Evolutionary conservation across 2,797 vertebrate species (phyloP), one percentile per base, ranked within the genome.

Genomic region (Macroramphosus scolopax): DNA sequence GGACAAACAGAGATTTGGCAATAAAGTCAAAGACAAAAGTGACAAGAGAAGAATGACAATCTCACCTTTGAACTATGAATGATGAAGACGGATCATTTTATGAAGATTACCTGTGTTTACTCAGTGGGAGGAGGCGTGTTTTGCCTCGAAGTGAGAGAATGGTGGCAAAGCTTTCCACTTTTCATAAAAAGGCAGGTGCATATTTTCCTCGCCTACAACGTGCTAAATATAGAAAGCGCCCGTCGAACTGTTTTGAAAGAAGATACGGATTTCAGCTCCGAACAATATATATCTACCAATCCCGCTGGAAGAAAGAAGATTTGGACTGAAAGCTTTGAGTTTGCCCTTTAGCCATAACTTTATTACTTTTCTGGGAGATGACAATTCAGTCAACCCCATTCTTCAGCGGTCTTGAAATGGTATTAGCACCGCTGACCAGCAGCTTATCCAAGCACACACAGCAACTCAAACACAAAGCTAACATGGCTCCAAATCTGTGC

Each of bases 1-100:
- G n/a, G n/a, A n/a, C n/a, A n/a, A n/a, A n/a, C n/a, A n/a, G n/a
- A n/a, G n/a, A n/a, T n/a, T n/a, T n/a, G n/a, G n/a, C n/a, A n/a
- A n/a, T n/a, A n/a, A n/a, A n/a, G n/a, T n/a, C n/a, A n/a, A n/a
- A n/a, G n/a, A n/a, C n/a, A n/a, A n/a, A n/a, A n/a, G n/a, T n/a
- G n/a, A n/a, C n/a, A n/a, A n/a, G n/a, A n/a, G n/a, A n/a, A 29
- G 55, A 8, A 48, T 81, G 74, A 83, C 82, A 84, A 74, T 79
- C 57, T 84, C 65, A 88, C 77, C 78, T 81, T 80, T 84, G 72
- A 86, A 85, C 84, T 77, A 78, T 79, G 80, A 84, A 53, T 76
- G 51, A 86, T 77, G 75, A 79, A 26, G 42, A 59, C 46, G 7
- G 69, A 74, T 79, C 57, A 69, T 81, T 75, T 68, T 42, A 68